phyloP scores from a whole-genome alignment of 2,888 invertebrate species.

The Calameuta filiformis region DNA sequence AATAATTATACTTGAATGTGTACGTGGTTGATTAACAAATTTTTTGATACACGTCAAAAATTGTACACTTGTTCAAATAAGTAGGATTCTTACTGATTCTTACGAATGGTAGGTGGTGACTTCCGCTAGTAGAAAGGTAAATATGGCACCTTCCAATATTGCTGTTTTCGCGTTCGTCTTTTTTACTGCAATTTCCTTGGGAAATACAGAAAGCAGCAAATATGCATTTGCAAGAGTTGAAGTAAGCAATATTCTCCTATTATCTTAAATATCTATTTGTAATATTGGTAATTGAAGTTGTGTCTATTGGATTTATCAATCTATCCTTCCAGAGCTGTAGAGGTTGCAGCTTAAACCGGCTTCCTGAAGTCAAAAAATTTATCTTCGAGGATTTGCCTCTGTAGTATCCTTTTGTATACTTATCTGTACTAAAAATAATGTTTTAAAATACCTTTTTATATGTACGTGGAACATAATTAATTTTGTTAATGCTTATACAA shows the following conservation, averaged over 20 bases:
- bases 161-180: slow-evolving; percentile 27
- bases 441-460: neutral
- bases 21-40: neutral
- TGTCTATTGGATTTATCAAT: neutral
- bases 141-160: slow-evolving; percentile 36
- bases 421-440: neutral
- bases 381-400: slow-evolving; percentile 76
- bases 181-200: slow-evolving; percentile 23
- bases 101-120: neutral
- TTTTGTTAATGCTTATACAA: neutral
- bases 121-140: slow-evolving; percentile 14
- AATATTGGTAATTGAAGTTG: neutral
- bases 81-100: neutral
- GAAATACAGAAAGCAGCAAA: slow-evolving; percentile 21
- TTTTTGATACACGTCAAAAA: neutral
- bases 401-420: slow-evolving; percentile 67
- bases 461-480: neutral
- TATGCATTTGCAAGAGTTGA: slow-evolving; percentile 44
- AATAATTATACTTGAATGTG: neutral
- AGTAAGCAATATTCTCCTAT: slow-evolving; percentile 26
- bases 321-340: slow-evolving; percentile 72
- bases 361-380: slow-evolving; percentile 75
- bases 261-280: neutral
- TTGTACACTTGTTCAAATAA: neutral
- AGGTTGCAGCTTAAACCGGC: slow-evolving; percentile 75